A percentile compares a stretch with the other conserved stretches of the same genome.
phyloP scores from a whole-genome alignment of 2,797 vertebrate species.

The Scyliorhinus canicula region DNA sequence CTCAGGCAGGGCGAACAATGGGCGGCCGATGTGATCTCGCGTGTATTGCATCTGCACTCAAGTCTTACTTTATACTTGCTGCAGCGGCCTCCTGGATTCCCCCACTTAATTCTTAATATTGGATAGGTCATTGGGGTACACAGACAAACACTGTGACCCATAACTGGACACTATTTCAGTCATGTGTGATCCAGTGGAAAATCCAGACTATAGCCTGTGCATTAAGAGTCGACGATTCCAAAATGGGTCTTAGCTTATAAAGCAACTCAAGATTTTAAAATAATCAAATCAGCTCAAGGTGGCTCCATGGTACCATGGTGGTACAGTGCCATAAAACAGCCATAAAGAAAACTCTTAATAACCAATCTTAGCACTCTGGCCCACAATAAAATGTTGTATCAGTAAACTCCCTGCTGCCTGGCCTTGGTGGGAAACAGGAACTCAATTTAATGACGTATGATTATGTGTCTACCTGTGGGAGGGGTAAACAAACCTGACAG shows the following conservation, averaged over 20 bases:
- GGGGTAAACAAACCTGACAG: neutral
- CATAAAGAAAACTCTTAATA: neutral
- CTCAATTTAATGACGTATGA: neutral
- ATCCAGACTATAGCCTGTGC: neutral
- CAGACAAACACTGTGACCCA: neutral
- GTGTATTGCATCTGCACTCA: neutral
- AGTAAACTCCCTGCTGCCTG: neutral
- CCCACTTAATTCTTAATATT: neutral
- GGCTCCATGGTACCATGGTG: neutral
- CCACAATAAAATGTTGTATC: neutral
- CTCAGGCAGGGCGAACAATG: too few species aligned
- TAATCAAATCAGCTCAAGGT: neutral
- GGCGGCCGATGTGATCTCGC: too few species aligned
- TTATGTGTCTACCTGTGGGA: neutral
- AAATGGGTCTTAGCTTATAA: neutral
- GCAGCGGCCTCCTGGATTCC: neutral
- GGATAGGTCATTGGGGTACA: neutral
- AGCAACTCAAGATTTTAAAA: neutral
- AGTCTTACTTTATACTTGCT: neutral
- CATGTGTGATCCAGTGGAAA: neutral
- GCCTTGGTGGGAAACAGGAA: neutral
- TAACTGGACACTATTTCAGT: neutral
- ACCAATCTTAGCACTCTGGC: neutral
- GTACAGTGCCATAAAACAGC: neutral
- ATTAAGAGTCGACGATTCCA: neutral